Conservation (phyloP, 2,888 invertebrate genomes). For the Meta bourneti region DNA sequence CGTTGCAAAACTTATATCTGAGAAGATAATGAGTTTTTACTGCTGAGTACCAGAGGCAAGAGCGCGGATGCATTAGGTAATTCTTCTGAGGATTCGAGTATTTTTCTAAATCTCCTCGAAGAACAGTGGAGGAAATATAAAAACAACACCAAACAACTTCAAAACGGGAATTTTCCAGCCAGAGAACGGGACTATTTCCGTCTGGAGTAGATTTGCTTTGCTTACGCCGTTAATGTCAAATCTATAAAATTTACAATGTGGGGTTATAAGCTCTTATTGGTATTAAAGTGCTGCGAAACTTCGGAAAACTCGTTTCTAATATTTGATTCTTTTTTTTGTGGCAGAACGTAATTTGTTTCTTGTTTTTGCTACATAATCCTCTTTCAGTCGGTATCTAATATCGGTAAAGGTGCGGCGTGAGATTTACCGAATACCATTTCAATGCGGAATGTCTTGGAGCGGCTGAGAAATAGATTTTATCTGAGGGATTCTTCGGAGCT, state of each 20-base stretch:
- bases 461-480: neutral
- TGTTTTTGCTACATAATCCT: conserved; percentile 5
- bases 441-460: neutral
- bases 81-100: conserved; percentile 1
- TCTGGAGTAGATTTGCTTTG: neutral
- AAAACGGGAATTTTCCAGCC: too few species aligned
- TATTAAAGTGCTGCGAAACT: neutral
- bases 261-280: conserved; percentile 2
- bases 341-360: neutral
- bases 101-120: conserved; percentile 9
- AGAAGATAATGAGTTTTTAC: neutral
- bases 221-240: conserved; percentile 6
- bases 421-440: neutral
- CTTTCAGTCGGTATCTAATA: neutral
- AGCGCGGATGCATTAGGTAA: neutral
- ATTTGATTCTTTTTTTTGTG: neutral
- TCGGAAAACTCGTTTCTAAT: neutral
- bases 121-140: neutral
- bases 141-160: neutral
- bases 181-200: neutral
- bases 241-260: conserved; percentile 26
- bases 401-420: neutral
- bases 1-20: neutral
- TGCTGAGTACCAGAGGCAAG: neutral
- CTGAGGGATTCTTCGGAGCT: neutral